A percentile compares a stretch with the other conserved stretches of the same genome.
These are phyloP conservation scores for Sebastes steindachneri DNA, from an alignment of 2,797 vertebrate genomes.

Conservation along the genomic window DNA sequence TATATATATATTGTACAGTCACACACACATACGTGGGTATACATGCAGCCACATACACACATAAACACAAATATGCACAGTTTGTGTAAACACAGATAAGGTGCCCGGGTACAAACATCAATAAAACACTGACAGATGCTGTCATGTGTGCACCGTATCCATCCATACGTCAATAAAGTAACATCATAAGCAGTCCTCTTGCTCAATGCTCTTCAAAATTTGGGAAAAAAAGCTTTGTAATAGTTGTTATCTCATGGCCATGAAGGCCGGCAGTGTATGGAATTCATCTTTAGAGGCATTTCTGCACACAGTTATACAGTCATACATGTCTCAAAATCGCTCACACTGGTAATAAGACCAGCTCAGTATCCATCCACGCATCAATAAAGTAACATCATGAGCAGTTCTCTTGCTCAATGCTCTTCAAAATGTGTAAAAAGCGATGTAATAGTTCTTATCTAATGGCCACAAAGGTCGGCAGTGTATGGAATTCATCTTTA, in stretches of 20 bases:
- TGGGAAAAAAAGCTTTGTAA: not conserved
- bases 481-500: not conserved
- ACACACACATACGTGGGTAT: constrained; percentile 4
- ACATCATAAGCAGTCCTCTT: constrained; percentile 49
- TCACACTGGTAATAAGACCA: constrained; percentile 38
- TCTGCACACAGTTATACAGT: constrained; percentile 55
- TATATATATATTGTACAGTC: constrained; percentile 3
- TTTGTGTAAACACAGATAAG: constrained; percentile 78
- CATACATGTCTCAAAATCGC: constrained; percentile 12
- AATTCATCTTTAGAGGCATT: constrained; percentile 11
- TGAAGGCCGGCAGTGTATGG: not conserved
- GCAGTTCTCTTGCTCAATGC: constrained; percentile 25
- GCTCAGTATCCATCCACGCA: constrained; percentile 40
- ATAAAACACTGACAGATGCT: constrained; percentile 77
- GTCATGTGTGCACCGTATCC: constrained; percentile 54
- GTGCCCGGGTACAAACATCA: constrained; percentile 67
- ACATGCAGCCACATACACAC: constrained; percentile 43
- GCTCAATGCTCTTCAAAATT: constrained; percentile 30
- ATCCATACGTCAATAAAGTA: constrained; percentile 54
- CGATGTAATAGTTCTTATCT: constrained; percentile 8
- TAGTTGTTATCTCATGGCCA: constrained; percentile 17
- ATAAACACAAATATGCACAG: constrained; percentile 74
- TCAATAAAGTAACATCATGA: constrained; percentile 55
- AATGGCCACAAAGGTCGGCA: not conserved
- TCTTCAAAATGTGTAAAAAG: constrained; percentile 40